Percentiles rank a stretch among this genome's conserved stretches.
phyloP scores from a whole-genome alignment of 1,140 invertebrate species.

The Mercenaria mercenaria region DNA sequence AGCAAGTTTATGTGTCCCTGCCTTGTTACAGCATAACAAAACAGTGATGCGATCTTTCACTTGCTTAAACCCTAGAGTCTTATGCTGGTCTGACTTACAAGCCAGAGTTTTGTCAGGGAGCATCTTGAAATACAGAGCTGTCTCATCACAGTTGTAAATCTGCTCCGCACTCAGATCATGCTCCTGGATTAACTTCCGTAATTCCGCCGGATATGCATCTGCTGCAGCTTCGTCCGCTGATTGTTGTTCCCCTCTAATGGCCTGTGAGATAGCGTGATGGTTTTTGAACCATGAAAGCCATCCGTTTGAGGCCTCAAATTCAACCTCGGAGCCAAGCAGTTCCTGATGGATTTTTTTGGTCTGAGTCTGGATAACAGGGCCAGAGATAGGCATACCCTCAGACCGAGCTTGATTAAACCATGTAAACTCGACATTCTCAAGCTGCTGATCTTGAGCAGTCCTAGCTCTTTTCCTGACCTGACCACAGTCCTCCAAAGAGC shows the following conservation, averaged over 20 bases:
- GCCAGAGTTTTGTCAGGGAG: no score
- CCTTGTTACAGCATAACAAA: not conserved
- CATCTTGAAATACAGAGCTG: no score
- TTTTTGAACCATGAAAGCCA: not conserved
- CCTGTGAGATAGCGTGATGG: not conserved
- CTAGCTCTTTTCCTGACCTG: not conserved
- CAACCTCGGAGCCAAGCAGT: not conserved
- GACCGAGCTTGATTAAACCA: not conserved
- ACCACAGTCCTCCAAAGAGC: not conserved
- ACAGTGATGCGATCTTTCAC: not conserved
- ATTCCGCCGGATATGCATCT: not conserved
- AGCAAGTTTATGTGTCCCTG: not conserved
- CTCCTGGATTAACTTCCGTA: not conserved
- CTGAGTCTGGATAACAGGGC: not conserved
- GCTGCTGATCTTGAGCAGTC: not conserved
- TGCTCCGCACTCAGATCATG: not conserved
- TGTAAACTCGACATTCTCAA: not conserved
- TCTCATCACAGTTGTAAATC: not conserved
- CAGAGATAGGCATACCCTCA: not conserved
- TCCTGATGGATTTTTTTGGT: not conserved
- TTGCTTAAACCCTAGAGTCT: slow-evolving; percentile 33
- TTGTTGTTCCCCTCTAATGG: no score
- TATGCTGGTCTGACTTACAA: no score
- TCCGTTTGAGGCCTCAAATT: not conserved
- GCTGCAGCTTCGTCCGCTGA: no score